Evolutionary conservation across 2,888 invertebrate genomes (phyloP).

Genomic region (Acanthosepion lycidas): DNA sequence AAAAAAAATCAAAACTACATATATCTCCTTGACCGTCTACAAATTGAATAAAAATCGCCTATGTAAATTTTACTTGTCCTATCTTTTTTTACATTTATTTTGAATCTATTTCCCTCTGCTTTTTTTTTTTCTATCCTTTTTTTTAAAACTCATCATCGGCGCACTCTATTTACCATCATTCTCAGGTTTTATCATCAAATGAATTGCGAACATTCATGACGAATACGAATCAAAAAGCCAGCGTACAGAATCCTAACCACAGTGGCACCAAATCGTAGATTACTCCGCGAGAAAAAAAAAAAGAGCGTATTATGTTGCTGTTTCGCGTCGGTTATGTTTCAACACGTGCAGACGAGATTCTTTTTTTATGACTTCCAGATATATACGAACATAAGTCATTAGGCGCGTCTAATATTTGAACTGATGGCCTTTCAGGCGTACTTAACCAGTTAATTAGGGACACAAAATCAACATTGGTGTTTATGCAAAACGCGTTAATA

Average conservation of each 20-base stretch:
- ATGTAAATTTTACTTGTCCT: too few species aligned
- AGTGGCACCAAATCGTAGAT: neutral
- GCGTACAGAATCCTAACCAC: neutral
- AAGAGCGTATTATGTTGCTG: neutral
- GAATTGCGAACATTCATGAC: too few species aligned
- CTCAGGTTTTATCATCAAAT: too few species aligned
- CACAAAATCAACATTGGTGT: conserved; percentile 33
- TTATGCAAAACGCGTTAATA: neutral
- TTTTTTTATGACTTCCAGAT: neutral
- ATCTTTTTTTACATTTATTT: too few species aligned
- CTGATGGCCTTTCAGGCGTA: neutral
- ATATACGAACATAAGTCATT: neutral
- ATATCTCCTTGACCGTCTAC: too few species aligned
- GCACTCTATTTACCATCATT: too few species aligned
- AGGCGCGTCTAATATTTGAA: conserved; percentile 18
- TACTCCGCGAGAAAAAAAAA: neutral
- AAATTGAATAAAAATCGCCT: too few species aligned
- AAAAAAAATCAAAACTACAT: too few species aligned
- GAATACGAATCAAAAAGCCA: neutral
- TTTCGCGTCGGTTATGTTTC: conserved; percentile 16
- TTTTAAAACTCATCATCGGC: too few species aligned
- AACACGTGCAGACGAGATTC: conserved; percentile 33
- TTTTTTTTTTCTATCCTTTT: too few species aligned
- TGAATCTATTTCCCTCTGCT: too few species aligned
- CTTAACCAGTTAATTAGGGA: conserved; percentile 14